Base-by-base conservation (phyloP, 2,888 invertebrate genomes). In the Drosophila nr. perissopoda region DNA sequence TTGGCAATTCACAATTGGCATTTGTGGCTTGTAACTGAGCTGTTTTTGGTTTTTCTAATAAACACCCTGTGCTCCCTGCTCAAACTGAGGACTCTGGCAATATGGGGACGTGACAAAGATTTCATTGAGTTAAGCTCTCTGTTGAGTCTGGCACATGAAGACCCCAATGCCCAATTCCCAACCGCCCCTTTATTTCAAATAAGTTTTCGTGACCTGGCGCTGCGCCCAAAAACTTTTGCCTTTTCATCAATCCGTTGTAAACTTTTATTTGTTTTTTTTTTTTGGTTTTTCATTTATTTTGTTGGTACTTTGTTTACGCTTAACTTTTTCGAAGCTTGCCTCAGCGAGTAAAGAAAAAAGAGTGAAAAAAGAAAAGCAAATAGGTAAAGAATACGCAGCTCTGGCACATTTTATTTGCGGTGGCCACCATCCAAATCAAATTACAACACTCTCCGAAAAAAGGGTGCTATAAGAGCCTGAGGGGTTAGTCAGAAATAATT, bases 51-150 rank as follows among this genome's bases (percentile, higher is more conserved):
- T n/a, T 36, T 29, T 2, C 31, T 45, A 49, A 49, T 58, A 42
- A 49, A 56, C 54, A 49, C 45, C 45, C 36, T 63, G 38, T 31
- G 27, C 16, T 29, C 53, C 31, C 21, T 6, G 48, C 40, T 61
- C 34, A 57, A 51, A 31, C 48, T 51, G 49, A 56, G 38, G 31
- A 33, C 42, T 38, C 18, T 5, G 36, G 16, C 29, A 51, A 57
- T 75, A 10, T 49, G 40, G 65, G 51, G 33, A 82, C 82, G 87
- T 82, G 87, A 76, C 83, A 73, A 73, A 74, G 87, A 82, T 82
- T 79, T 76, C 67, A 73, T 76, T 76, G 69, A 67, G 79, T 75
- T 78, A 64, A 78, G 67, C 52, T 45, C 33, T 36, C 31, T 5
- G 48, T 34, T 36, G 49, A 34, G 18, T 45, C 49, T 40, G 38